A percentile compares a stretch with the other conserved stretches of the same genome.
Evolutionary conservation across 92 coral and sea anemone species (phyloP).

Genomic region (Epizoanthus rinbou): DNA sequence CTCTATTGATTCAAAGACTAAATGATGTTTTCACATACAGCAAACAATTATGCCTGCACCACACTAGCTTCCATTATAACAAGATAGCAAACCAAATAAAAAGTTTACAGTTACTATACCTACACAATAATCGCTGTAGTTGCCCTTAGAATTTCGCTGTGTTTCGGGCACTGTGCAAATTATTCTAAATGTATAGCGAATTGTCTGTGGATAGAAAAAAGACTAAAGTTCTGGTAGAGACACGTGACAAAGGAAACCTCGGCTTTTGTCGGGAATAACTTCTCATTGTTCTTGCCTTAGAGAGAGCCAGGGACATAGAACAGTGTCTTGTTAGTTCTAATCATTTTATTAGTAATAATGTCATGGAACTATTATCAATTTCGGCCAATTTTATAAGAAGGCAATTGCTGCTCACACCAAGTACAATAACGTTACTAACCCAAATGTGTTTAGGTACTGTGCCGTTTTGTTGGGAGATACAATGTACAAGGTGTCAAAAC

Average conservation of each 20-base stretch:
- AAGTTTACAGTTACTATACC: too few relatives aligned
- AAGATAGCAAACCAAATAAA: too few relatives aligned
- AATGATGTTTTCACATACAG: too few relatives aligned
- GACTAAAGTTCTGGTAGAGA: not conserved
- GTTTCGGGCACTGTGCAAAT: not conserved
- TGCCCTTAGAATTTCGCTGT: too few relatives aligned
- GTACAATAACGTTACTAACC: slow-evolving; percentile 15
- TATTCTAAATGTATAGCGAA: not conserved
- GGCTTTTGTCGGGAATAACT: not conserved
- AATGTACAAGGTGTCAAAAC: slow-evolving; percentile 43
- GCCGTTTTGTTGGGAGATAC: slow-evolving; percentile 23
- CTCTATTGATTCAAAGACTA: too few relatives aligned
- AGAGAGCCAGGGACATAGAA: not conserved
- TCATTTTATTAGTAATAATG: not conserved
- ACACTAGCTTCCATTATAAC: too few relatives aligned
- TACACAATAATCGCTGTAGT: too few relatives aligned
- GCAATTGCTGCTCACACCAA: not conserved
- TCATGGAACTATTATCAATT: not conserved
- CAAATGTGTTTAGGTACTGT: slow-evolving; percentile 15
- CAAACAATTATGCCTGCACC: too few relatives aligned
- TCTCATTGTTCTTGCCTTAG: not conserved
- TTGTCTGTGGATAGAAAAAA: not conserved
- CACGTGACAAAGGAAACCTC: not conserved
- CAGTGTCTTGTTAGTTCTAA: not conserved
- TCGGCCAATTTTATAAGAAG: not conserved